phyloP scores from a whole-genome alignment of 2,888 invertebrate genomes.

The Osedax frankpressi region DNA sequence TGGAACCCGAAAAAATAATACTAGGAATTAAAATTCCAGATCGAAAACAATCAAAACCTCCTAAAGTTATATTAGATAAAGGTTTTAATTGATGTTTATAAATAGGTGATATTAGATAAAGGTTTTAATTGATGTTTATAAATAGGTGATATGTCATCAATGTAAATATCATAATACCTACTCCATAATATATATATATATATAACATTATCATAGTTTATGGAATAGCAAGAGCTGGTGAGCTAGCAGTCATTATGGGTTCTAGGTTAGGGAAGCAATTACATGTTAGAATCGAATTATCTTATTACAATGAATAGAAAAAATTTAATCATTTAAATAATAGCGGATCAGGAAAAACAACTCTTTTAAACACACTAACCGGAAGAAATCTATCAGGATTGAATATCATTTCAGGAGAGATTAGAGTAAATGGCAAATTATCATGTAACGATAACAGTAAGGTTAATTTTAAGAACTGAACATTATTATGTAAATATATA shows the following conservation, averaged over 20 bases:
- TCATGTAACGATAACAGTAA: conserved; percentile 40
- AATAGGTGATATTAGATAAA: not conserved
- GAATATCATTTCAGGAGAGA: conserved; percentile 34
- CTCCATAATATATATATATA: not conserved
- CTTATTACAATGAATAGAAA: too few species aligned
- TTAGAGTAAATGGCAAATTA: conserved; percentile 56
- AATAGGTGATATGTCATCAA: not conserved
- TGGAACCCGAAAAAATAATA: not conserved
- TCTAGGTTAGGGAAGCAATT: too few species aligned
- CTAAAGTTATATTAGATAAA: not conserved
- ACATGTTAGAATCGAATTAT: too few species aligned
- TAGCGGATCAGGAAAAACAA: conserved; percentile 85
- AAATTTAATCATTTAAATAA: too few species aligned
- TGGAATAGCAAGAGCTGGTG: not conserved
- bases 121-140: not conserved
- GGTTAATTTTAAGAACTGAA: conserved; percentile 58
- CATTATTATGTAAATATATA: too few species aligned
- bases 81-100: not conserved
- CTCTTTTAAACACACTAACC: conserved; percentile 74
- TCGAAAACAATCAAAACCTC: not conserved
- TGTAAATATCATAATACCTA: too few species aligned
- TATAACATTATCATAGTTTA: not conserved
- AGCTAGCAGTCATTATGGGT: not conserved
- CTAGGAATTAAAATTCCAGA: not conserved
- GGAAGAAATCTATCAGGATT: conserved; percentile 55